Base-by-base conservation (phyloP, 2,888 invertebrate species). In the Molorchus minor region DNA sequence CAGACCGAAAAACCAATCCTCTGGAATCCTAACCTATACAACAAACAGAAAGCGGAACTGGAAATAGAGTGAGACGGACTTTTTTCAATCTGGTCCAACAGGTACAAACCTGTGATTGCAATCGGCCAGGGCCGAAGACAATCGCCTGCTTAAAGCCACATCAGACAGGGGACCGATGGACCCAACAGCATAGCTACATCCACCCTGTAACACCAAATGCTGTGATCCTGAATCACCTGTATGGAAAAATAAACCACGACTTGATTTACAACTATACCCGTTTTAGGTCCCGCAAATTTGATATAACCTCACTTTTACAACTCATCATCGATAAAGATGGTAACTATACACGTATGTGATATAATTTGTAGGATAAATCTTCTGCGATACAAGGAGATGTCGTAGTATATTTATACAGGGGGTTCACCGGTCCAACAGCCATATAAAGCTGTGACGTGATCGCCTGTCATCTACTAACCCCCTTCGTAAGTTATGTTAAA, bases 131-230 rank as follows among this genome's bases (percentile, higher is more conserved):
- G 46, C 62, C 68, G 65, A 67, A 65, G 66, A 69, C 77, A 77
- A 80, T 80, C 80, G 79, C 80, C 79, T 80, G 80, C 73, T 59
- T 59, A 52, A 77, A 79, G 78, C 79, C 75, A 78, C 77, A 74
- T 76, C 61, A 65, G 77, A 81, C 85, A 85, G 84, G 86, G 85
- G 85, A 85, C 83, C 83, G 84, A 75, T 66, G 82, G 80, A 82
- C 85, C 85, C 85, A 84, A 80, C 79, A 79, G 79, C 78, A 47
- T 19, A 21, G 45, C 17, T 19, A 46, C 62, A 71, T 80, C 12
- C 19, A 40, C 8, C 36, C 16, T 19, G 35, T n/a, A 12, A 25
- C 67, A 58, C 49, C 30, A 53, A 71, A 68, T 67, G 77, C 78
- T 78, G 78, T 77, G 78, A 78, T 77, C 55, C 58, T 56, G 59